Evolutionary conservation across 2,888 invertebrate species (phyloP), one percentile per base, ranked within the genome.

Genomic region (Pseudoips prasinana): DNA sequence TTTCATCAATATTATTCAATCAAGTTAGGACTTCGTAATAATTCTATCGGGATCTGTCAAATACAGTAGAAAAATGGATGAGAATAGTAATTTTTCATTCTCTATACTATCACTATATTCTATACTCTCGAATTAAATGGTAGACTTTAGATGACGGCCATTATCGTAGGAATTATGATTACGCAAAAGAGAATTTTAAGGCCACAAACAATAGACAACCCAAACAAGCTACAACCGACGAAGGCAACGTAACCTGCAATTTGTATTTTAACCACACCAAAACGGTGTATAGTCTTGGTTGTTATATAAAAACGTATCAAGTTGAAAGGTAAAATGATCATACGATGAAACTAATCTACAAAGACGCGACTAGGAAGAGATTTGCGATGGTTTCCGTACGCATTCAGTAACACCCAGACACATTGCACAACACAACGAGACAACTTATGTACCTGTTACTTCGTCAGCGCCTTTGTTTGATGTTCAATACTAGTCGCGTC

Each of bases 381-480:
- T 58, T 53, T 62, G 64, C 64, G 65, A 62, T 49, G 59, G 73
- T 75, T 75, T 77, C 78, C 74, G 74, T 61, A 64, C 63, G 61
- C 62, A 69, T 64, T 67, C 58, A 57, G 60, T 59, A 63, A 72
- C 69, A 68, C 71, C 69, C 53, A 70, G 63, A 62, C 64, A 60
- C 48, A 64, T 77, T 76, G 67, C 73, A 64, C 68, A 75, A 77
- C 62, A 52, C 45, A 46, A 46, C 50, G 48, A 46, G 39, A 52
- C 39, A 42, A 43, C 38, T 33, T 46, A 56, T 34, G 43, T 46
- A 40, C 45, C 45, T 42, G 46, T 54, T 53, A 58, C 64, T 64
- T 68, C 58, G 55, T 52, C 58, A 54, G 43, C 58, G 56, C 58
- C 63, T 67, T 68, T 70, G 67, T 69, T 60, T 58, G 59, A 59